Base-by-base conservation (phyloP, 2,113 vertebrate species). In the Potamarius usumacintae region DNA sequence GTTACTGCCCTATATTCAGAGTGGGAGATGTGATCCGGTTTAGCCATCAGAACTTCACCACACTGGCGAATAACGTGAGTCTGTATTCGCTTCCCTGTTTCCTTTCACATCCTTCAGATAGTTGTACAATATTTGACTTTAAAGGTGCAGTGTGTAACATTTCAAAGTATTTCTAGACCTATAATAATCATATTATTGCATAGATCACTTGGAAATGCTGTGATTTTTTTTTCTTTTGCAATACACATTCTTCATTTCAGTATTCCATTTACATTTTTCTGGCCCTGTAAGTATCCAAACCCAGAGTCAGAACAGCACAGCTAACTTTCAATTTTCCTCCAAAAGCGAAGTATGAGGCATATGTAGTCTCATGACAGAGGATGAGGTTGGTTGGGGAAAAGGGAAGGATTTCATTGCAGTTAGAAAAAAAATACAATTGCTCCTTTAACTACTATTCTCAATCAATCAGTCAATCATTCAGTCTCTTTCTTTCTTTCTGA, bases 1-100 rank as follows among this genome's bases (percentile, higher is more conserved):
- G 94, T 2, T 96, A 97, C 91, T 99, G 97, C 90, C 97, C 97
- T 34, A 98, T 99, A 91, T 96, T 99, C 93, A 94, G 94, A 72
- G 96, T 99, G 81, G 97, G 97, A 7, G 97, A 99, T 1, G 95
- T 99, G 79, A 94, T 96, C 72, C 94, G 91, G 42, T 95, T 97
- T 3, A 97, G 97, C 0, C 93, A 96, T 14, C 97, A 98, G 91
- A 93, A 98, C 92, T 98, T 99, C 92, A 90, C 93, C 65, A 90
- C 85, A 0, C 92, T 99, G 90, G 97, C 97, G 48, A 53, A 94
- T 63, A 96, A 95, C 93, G 97, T 97, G 15, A 91, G 89, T 48
- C 15, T 27, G 55, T 15, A 50, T 90, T 84, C 30, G 25, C 57
- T 69, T 82, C 2, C 22, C 25, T 69, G 8, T 15, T 79, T 63